A percentile compares a stretch with the other conserved stretches of the same genome.
Evolutionary conservation across 2,888 invertebrate genomes (phyloP).

Genomic region (Polietes domitor): DNA sequence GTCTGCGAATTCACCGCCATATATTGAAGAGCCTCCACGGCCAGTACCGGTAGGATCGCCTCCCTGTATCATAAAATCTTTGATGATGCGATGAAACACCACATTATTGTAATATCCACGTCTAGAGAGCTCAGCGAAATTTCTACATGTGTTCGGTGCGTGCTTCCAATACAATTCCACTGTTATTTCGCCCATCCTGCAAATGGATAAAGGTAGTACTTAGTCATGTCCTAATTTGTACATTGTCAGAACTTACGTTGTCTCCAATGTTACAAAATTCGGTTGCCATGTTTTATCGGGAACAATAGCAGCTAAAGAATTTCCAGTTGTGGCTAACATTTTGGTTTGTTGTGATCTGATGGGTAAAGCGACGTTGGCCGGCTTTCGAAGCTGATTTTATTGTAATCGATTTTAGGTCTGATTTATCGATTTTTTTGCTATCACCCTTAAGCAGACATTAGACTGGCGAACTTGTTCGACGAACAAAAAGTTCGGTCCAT

Average conservation of each 20-base stretch:
- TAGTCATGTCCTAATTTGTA: background rate
- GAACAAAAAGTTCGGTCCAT: too few species aligned
- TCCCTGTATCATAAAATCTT: slow-evolving; percentile 96
- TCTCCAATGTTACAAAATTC: slow-evolving; percentile 90
- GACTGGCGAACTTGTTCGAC: too few species aligned
- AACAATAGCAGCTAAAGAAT: slow-evolving; percentile 80
- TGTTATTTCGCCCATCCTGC: slow-evolving; percentile 94
- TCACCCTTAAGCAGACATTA: too few species aligned
- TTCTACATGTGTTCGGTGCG: slow-evolving; percentile 97
- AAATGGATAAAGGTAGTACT: slow-evolving; percentile 33
- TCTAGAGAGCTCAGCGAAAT: slow-evolving; percentile 96
- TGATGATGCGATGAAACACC: slow-evolving; percentile 97
- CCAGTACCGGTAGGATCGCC: slow-evolving; percentile 99
- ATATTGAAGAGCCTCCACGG: slow-evolving; percentile 97
- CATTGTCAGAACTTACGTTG: slow-evolving; percentile 85
- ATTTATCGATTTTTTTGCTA: too few species aligned
- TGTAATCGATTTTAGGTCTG: too few species aligned
- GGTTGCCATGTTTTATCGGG: slow-evolving; percentile 96
- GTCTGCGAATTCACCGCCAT: slow-evolving; percentile 96
- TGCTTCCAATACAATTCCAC: slow-evolving; percentile 99
- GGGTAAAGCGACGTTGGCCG: background rate
- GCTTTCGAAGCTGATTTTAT: too few species aligned
- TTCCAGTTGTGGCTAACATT: slow-evolving; percentile 71
- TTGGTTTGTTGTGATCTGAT: slow-evolving; percentile 8
- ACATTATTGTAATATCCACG: slow-evolving; percentile 98